Evolutionary conservation across 2,113 vertebrate species (phyloP).

Genomic region (Passer montanus): DNA sequence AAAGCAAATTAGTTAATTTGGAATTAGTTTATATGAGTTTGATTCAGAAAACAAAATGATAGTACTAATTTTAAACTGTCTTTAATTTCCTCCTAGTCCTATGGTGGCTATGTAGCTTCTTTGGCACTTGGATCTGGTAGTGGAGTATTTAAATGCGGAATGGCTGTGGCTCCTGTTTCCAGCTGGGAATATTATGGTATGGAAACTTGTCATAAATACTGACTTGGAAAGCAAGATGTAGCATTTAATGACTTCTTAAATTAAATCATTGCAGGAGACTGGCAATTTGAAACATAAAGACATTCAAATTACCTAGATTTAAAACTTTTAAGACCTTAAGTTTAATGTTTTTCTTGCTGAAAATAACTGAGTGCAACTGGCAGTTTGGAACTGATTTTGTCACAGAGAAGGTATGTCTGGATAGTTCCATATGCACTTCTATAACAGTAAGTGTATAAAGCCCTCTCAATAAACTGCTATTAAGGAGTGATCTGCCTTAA

Average conservation of each 20-base stretch:
- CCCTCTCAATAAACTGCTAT: neutral
- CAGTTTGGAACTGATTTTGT: neutral
- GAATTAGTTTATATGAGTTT: neutral
- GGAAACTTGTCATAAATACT: conserved; percentile 66
- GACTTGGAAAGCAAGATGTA: conserved; percentile 51
- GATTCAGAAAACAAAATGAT: conserved; percentile 5
- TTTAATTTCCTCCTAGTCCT: conserved; percentile 83
- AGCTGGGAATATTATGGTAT: conserved; percentile 99
- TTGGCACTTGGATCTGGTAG: conserved; percentile 91
- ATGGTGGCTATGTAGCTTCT: conserved; percentile 93
- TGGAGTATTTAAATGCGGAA: conserved; percentile 93
- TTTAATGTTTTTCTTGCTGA: conserved; percentile 8
- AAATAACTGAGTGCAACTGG: neutral
- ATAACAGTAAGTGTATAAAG: neutral
- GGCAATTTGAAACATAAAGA: conserved; percentile 48
- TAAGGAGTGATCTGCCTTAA: neutral
- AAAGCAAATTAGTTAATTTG: conserved; percentile 10
- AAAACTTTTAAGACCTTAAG: conserved; percentile 32
- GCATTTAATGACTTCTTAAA: conserved; percentile 60
- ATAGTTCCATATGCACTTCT: neutral
- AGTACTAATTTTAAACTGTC: conserved; percentile 22
- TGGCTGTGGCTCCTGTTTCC: conserved; percentile 95
- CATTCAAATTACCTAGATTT: conserved; percentile 38
- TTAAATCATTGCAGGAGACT: conserved; percentile 20
- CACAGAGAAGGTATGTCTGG: neutral